Evolutionary conservation across 2,797 vertebrate genomes (phyloP), one percentile per base, ranked within the genome.

Genomic region (Cetoscarus ocellatus): DNA sequence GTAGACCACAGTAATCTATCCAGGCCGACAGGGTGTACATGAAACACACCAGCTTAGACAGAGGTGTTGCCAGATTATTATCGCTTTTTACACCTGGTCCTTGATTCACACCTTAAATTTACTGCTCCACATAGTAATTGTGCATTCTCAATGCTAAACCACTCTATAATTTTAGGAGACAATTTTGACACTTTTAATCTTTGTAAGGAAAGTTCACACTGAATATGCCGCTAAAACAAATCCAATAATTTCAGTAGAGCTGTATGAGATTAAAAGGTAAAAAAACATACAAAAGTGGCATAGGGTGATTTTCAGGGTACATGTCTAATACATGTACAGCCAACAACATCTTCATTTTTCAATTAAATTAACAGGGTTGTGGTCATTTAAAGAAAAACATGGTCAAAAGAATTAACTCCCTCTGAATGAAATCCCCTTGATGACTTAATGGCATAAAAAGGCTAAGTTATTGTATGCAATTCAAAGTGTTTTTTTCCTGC

Each of bases 51-150:
- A 56, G 57, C 34, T 35, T 42, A 39, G 67, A 70, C 56, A 43
- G 61, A 50, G 67, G 70, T 11, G 67, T 61, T 57, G 56, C 40
- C 56, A 71, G 50, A 69, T 66, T 69, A 74, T 80, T 77, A 78
- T 65, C 40, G 39, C 51, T 13, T 19, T 42, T 13, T 15, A 53
- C 67, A 44, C 40, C 61, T 1, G 65, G 76, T 57, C 19, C 7
- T 36, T 8, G 54, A 69, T 60, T 68, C 64, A 67, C 70, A 79
- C 67, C 45, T 81, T 77, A 75, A 75, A 82, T 89, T 79, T 79
- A 81, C 57, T 72, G 77, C 72, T 61, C 10, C 17, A 60, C 64
- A 80, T 44, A 73, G 56, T 76, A 67, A 63, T 9, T 38, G 38
- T 11, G 47, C 55, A 60, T 72, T 70, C 72, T 73, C 50, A 40